A percentile compares a stretch with the other conserved stretches of the same genome.
These are phyloP conservation scores for Tetramorium simillimum DNA, from an alignment of 1,140 invertebrate species.

Conservation along the genomic window DNA sequence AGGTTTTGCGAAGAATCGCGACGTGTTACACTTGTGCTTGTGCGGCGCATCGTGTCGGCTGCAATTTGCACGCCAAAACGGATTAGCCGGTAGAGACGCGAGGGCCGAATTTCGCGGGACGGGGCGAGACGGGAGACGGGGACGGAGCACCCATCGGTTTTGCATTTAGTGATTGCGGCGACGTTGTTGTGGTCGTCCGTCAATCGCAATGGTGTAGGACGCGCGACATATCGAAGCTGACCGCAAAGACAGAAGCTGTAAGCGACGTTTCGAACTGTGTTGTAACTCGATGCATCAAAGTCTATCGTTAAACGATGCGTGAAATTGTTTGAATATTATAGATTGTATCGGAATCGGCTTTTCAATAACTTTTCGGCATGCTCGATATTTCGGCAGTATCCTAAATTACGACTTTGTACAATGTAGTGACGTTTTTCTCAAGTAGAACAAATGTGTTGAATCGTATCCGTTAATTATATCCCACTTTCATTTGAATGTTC, in stretches of 20 bases:
- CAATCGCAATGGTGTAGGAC: conserved; percentile 62
- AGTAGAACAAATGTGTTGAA: not conserved
- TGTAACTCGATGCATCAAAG: conserved; percentile 19
- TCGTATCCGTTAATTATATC: conserved; percentile 6
- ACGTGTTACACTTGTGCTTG: conserved; percentile 18
- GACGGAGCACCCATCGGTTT: conserved; percentile 51
- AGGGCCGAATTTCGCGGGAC: conserved; percentile 16
- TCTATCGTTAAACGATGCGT: not conserved
- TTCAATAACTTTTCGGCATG: not conserved
- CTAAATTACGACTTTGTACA: not conserved
- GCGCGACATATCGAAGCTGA: conserved; percentile 52
- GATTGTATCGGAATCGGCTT: not conserved
- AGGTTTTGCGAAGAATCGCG: conserved; percentile 24
- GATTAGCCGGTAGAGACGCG: conserved; percentile 44
- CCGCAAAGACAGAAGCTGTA: conserved; percentile 65
- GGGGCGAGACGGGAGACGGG: not conserved
- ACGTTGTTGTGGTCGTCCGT: conserved; percentile 66
- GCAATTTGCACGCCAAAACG: conserved; percentile 63
- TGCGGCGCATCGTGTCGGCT: not conserved
- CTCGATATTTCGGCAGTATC: not conserved
- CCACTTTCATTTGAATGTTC: not conserved
- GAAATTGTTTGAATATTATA: conserved; percentile 2
- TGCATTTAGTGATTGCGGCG: conserved; percentile 70
- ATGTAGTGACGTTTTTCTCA: not conserved
- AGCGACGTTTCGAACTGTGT: conserved; percentile 43